Conservation (phyloP, 2,113 vertebrate genomes). For the Coreoperca whiteheadi region DNA sequence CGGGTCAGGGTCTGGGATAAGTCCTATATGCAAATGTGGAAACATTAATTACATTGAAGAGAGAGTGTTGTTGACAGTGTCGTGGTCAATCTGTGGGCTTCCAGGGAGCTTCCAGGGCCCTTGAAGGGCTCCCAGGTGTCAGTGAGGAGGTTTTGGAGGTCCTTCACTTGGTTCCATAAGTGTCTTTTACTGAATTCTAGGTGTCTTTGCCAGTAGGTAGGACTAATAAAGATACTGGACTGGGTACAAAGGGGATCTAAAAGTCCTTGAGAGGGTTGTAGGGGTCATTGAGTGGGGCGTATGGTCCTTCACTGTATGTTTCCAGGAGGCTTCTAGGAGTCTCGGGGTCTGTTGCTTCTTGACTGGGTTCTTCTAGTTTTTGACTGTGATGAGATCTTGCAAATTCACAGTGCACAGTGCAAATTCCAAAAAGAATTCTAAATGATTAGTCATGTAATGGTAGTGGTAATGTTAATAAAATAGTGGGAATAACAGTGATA, state of each 20-base stretch:
- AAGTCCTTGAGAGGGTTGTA: neutral
- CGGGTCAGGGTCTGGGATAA: neutral
- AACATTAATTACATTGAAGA: no score
- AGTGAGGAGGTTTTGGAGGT: neutral
- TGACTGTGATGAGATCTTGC: neutral
- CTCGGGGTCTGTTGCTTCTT: neutral
- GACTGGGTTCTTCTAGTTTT: neutral
- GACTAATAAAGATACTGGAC: neutral
- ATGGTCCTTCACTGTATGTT: neutral
- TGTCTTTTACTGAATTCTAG: neutral
- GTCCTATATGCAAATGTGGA: neutral
- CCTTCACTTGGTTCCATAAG: neutral
- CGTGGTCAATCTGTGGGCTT: neutral
- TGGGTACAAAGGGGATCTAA: neutral
- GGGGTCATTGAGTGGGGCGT: neutral
- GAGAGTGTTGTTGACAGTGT: neutral
- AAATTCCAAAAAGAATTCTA: no score
- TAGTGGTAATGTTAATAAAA: no score
- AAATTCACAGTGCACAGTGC: no score
- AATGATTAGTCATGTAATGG: no score
- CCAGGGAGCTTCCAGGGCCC: neutral
- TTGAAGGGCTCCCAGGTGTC: neutral
- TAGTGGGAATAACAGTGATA: no score
- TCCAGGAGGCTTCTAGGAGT: neutral
- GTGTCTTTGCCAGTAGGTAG: neutral